phyloP scores from a whole-genome alignment of 2,888 invertebrate genomes.

The Monochamus alternatus region DNA sequence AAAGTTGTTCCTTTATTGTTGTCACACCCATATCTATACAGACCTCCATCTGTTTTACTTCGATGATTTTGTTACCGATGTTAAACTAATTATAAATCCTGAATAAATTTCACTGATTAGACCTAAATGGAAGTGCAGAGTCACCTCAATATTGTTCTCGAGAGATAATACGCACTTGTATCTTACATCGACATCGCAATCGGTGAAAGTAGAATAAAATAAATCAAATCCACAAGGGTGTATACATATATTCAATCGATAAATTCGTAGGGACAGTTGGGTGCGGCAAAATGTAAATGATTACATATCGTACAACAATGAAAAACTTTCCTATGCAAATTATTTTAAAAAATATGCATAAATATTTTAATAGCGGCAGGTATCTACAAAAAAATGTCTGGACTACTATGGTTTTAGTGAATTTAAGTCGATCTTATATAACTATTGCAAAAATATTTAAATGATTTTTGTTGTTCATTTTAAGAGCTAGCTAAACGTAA shows the following conservation, averaged over 20 bases:
- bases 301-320: not conserved
- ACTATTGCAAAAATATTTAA: too few relatives aligned
- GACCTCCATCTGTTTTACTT: not conserved
- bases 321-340: conserved; percentile 6
- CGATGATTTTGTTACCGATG: not conserved
- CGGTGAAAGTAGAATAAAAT: not conserved
- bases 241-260: not conserved
- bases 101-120: conserved; percentile 7
- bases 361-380: too few relatives aligned
- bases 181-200: not conserved
- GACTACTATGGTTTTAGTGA: too few relatives aligned
- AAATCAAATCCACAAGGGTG: not conserved
- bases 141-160: conserved; percentile 10
- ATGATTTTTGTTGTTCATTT: too few relatives aligned
- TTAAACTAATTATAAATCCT: conserved; percentile 6
- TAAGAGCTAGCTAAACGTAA: too few relatives aligned
- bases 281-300: not conserved
- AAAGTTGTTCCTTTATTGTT: not conserved
- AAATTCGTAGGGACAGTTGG: not conserved
- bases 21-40: conserved; percentile 10
- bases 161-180: too few relatives aligned
- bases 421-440: too few relatives aligned
- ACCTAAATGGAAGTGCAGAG: not conserved
- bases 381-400: too few relatives aligned
- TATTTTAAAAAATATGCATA: not conserved